Conservation (phyloP, 2,888 invertebrate genomes). For the Polylopha cassiicola region DNA sequence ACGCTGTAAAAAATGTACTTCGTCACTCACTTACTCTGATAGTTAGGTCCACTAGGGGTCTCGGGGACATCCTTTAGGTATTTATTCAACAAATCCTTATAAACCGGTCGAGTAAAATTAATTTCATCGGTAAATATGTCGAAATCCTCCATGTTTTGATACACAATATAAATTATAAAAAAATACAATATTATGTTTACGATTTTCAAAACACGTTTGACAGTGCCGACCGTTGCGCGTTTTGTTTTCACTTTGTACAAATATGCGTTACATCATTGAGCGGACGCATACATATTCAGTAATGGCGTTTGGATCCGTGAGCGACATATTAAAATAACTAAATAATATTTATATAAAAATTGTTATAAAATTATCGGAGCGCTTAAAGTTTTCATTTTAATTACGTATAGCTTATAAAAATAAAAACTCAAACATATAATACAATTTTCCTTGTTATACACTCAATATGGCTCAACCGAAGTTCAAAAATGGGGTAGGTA, state of each 20-base stretch:
- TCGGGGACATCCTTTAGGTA: slow-evolving; percentile 51
- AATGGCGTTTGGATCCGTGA: slow-evolving; percentile 12
- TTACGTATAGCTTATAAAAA: no score
- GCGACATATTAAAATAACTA: not conserved
- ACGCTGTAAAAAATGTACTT: not conserved
- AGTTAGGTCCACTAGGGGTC: slow-evolving; percentile 63
- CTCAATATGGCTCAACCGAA: no score
- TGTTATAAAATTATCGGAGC: not conserved
- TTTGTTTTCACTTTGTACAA: slow-evolving; percentile 13
- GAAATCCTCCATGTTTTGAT: slow-evolving; percentile 58
- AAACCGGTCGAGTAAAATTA: slow-evolving; percentile 54
- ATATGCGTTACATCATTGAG: not conserved
- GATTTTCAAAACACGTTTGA: slow-evolving; percentile 11
- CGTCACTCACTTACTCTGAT: slow-evolving; percentile 60
- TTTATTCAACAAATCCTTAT: slow-evolving; percentile 53
- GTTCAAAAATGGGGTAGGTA: no score
- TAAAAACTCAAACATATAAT: no score
- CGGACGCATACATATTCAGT: no score
- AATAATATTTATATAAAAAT: not conserved
- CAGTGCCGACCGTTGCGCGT: slow-evolving; percentile 16
- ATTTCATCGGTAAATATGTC: slow-evolving; percentile 69
- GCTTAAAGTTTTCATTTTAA: no score
- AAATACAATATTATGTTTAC: slow-evolving; percentile 2
- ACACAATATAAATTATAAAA: not conserved
- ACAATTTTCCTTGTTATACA: no score